These are phyloP conservation scores for Phalacrocorax pelagicus DNA, from an alignment of 2,113 vertebrate genomes.

Conservation along the genomic window DNA sequence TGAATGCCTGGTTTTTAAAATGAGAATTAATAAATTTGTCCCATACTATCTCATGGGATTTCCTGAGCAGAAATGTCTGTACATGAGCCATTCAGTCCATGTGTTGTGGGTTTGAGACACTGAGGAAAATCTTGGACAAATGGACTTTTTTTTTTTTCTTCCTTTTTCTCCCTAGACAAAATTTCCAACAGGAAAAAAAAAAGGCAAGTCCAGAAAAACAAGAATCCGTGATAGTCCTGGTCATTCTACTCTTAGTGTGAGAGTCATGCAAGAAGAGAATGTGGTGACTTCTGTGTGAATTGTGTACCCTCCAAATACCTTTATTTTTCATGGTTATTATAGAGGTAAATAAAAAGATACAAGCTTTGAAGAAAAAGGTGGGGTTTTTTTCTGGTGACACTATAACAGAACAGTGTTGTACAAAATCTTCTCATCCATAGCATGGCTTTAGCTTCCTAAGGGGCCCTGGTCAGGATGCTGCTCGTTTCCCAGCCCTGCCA, in stretches of 20 bases:
- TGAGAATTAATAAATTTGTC: neutral
- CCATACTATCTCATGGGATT: fast-evolving
- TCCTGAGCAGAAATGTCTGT: neutral
- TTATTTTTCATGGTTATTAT: neutral
- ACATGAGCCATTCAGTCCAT: neutral
- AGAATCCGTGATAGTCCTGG: neutral
- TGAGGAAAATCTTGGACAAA: neutral
- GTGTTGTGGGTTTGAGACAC: neutral
- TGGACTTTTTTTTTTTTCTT: neutral
- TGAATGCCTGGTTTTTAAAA: constrained; percentile 56
- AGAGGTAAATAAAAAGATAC: neutral
- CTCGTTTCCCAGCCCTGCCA: neutral
- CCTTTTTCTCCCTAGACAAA: neutral
- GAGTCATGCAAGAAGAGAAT: neutral
- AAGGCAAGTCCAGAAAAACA: neutral
- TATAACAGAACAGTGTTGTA: neutral
- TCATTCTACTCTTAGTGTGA: neutral
- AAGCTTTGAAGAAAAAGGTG: neutral
- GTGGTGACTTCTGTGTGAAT: neutral
- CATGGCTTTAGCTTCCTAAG: neutral
- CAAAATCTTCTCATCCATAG: neutral
- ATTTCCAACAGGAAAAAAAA: neutral
- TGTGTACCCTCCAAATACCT: neutral
- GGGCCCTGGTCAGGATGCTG: neutral
- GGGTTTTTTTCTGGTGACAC: neutral